A percentile compares a stretch with the other conserved stretches of the same genome.
These are phyloP conservation scores for Bathybates hornii DNA, from an alignment of 2,113 vertebrate genomes.

Conservation along the genomic window DNA sequence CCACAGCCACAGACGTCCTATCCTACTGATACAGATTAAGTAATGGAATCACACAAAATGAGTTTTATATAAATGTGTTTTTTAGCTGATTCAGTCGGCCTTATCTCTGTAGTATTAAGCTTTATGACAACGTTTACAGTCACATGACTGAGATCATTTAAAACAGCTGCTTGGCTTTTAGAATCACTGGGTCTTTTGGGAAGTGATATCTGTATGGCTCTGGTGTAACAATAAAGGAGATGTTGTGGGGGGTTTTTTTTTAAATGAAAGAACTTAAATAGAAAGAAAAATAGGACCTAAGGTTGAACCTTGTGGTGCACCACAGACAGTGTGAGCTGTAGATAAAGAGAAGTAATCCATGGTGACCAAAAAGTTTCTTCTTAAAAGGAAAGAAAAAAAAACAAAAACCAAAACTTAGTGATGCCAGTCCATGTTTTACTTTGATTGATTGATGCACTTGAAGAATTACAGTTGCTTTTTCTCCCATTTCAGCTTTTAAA, in stretches of 20 bases:
- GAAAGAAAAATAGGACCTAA: not conserved
- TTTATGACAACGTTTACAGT: not conserved
- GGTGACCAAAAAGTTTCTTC: fast-evolving
- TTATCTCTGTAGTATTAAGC: fast-evolving
- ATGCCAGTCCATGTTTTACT: not conserved
- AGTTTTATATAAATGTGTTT: not conserved
- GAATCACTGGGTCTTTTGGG: not conserved
- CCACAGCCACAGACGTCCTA: fast-evolving
- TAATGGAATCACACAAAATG: fast-evolving
- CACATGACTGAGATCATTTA: not conserved
- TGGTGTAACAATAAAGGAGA: not conserved
- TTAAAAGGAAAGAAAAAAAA: not conserved
- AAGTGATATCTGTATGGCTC: not conserved
- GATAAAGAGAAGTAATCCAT: not conserved
- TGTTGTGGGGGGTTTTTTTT: fast-evolving
- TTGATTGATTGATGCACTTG: not conserved
- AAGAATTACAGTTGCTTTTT: not conserved
- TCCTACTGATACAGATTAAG: fast-evolving
- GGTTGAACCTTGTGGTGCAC: not conserved
- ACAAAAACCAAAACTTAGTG: not conserved
- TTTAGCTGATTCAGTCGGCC: not conserved
- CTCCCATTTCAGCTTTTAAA: not conserved
- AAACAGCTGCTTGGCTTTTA: not conserved
- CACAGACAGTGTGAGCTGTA: not conserved
- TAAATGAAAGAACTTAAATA: not conserved